Conservation (phyloP, 2,113 vertebrate genomes). For the Thalassarche chlororhynchos region DNA sequence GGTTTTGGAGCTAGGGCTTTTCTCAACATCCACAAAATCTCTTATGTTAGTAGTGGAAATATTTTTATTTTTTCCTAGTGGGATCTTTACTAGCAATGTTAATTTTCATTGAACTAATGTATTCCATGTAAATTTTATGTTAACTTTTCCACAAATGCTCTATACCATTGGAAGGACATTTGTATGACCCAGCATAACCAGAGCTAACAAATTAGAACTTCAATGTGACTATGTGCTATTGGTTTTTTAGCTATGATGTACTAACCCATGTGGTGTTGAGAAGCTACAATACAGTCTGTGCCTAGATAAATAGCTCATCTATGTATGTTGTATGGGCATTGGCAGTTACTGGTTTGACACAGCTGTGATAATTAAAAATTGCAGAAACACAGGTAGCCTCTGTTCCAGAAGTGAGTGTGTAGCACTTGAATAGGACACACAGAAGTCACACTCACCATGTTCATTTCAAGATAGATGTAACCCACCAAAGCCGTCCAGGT, state of each 20-base stretch:
- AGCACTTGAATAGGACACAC: neutral
- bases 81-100: neutral
- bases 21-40: neutral
- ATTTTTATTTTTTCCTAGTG: neutral
- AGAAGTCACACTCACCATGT: neutral
- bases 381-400: neutral
- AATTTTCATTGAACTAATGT: neutral
- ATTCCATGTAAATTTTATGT: neutral
- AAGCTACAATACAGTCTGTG: neutral
- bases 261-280: neutral
- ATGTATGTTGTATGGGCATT: neutral
- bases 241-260: neutral
- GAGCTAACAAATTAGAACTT: neutral
- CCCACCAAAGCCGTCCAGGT: neutral
- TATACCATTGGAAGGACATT: neutral
- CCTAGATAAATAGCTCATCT: neutral
- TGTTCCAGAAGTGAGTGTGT: neutral
- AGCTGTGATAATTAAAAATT: neutral
- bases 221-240: neutral
- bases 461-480: neutral
- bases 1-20: neutral
- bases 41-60: neutral
- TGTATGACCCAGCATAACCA: fast-evolving
- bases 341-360: neutral
- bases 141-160: neutral